Percentiles rank a stretch among this genome's conserved stretches.
These are phyloP conservation scores for Caenorhabditis tropicalis DNA, from an alignment of 1,140 invertebrate genomes.

Conservation along the genomic window DNA sequence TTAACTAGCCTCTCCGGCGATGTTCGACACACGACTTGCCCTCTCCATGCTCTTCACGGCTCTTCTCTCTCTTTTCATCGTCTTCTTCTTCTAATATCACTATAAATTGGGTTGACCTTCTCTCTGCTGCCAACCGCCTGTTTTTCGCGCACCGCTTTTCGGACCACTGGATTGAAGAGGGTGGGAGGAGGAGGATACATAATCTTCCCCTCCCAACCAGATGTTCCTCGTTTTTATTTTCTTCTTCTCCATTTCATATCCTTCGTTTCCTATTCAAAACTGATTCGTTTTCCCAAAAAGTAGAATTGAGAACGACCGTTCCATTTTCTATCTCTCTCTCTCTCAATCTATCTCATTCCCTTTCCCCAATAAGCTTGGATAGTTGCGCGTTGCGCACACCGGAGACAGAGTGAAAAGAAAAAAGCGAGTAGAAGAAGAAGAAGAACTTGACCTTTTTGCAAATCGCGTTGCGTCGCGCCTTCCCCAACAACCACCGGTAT, in stretches of 20 bases:
- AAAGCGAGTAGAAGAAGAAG: conserved; percentile 35
- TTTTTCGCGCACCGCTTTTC: conserved; percentile 3
- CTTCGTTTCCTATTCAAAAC: background rate
- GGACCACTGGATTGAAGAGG: background rate
- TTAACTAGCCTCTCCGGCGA: background rate
- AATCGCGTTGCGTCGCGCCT: conserved; percentile 10
- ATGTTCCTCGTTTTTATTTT: background rate
- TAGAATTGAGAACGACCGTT: background rate
- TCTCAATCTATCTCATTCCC: background rate
- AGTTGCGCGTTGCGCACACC: background rate
- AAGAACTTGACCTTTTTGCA: conserved; percentile 38
- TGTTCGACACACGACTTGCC: background rate
- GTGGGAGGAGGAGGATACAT: background rate
- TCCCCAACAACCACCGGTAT: background rate
- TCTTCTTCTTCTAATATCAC: background rate
- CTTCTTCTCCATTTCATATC: background rate
- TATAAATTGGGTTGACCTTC: conserved; percentile 22
- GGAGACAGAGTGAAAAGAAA: background rate
- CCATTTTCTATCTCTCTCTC: background rate
- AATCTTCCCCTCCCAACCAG: background rate
- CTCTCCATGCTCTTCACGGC: background rate
- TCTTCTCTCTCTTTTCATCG: background rate
- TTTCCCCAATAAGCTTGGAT: conserved; percentile 21
- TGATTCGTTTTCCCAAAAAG: background rate
- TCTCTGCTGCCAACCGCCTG: background rate